Evolutionary conservation across 2,113 vertebrate species (phyloP), one percentile per base, ranked within the genome.

Genomic region (Percina caprodes): DNA sequence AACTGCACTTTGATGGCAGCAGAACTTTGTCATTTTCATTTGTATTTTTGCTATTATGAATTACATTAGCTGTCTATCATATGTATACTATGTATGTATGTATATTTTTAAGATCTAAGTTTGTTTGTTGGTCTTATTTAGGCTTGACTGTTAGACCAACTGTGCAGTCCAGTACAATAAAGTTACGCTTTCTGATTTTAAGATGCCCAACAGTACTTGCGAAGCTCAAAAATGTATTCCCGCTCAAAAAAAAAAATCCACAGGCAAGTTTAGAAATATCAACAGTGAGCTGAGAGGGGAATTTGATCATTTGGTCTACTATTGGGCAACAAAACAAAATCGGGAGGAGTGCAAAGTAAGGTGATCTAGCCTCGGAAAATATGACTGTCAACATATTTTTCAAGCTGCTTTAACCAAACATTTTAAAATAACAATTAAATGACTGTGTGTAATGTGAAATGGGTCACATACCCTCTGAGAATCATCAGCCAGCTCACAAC

Each of bases 1-100:
- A 74, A 82, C 80, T 56, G 48, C 63, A 63, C 42, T 89, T 61
- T 58, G 73, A 80, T n/a, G 26, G 58, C 71, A 58, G 45, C 11
- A 46, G 46, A 77, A 76, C 78, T 77, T 42, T 35, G 35, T 71
- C 46, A 65, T 26, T 65, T 69, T 48, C 23, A 24, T 19, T 72
- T 84, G 33, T 30, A 62, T 58, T 72, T 19, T 16, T n/a, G 2
- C 21, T 19, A 33, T 55, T 45, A 9, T 30, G 16, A 70, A 14
- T 26, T 42, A 21, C 55, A 87, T 13, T 15, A 45, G 35, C 52
- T 65, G 56, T 55, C 5, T 8, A 51, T 52, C 42, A 48, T 33
- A 30, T 61, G 16, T 26, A 54, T 48, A 30, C 4, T 3, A 10
- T 7, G 9, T 18, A 52, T 52, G 52, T 60, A 24, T 69, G 23